Percentiles rank a stretch among this genome's conserved stretches.
phyloP scores from a whole-genome alignment of 2,113 vertebrate genomes.

The Ramphastos sulfuratus region DNA sequence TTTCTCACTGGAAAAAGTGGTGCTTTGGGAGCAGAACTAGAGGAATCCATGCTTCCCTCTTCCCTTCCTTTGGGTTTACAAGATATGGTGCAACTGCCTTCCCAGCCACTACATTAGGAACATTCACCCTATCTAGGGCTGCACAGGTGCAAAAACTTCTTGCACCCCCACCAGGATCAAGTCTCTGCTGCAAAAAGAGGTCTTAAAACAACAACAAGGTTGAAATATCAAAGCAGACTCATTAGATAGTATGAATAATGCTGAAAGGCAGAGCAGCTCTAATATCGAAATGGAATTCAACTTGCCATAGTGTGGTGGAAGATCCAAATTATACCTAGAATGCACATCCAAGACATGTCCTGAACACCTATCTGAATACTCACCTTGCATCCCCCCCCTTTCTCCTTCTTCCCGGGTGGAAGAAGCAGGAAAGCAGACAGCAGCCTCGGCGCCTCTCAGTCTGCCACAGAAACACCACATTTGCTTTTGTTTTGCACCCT shows the following conservation, averaged over 20 bases:
- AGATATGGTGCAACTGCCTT: background rate
- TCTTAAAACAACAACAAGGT: background rate
- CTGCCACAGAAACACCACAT: too few species aligned
- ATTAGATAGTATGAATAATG: background rate
- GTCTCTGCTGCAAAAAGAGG: background rate
- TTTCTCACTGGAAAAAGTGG: background rate
- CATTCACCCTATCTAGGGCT: too few species aligned
- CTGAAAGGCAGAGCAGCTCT: background rate
- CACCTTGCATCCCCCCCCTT: too few species aligned
- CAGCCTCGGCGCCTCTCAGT: too few species aligned
- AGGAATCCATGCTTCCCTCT: background rate
- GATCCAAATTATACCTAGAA: too few species aligned
- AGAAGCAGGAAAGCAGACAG: too few species aligned
- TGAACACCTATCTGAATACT: too few species aligned
- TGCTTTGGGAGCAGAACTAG: background rate
- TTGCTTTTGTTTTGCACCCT: too few species aligned
- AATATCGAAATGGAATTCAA: background rate
- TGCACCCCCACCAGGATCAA: background rate
- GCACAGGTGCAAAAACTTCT: background rate
- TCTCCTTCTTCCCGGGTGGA: too few species aligned
- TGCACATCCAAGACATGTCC: too few species aligned
- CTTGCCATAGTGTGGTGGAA: background rate
- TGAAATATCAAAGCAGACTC: background rate
- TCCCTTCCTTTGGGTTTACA: too few species aligned
- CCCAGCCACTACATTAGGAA: accelerated